Base-by-base conservation (phyloP, 2,888 invertebrate genomes). In the Papilio elwesi region DNA sequence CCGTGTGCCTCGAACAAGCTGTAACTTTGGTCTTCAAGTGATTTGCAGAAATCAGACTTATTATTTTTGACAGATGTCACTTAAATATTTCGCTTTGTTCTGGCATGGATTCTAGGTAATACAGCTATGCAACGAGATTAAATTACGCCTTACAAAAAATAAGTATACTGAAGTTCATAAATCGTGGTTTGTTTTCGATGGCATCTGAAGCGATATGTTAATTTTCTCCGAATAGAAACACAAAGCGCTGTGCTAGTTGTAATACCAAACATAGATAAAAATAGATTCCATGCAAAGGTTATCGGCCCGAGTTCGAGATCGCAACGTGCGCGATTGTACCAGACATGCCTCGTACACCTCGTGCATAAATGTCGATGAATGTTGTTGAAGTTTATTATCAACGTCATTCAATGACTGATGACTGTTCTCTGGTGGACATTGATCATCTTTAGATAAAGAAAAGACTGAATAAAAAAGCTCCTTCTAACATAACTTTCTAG, bases 281-380 rank as follows among this genome's bases (percentile, higher is more conserved):
- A 63, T 70, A 70, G 52, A 70, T 52, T 16, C 9, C 52, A 43
- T 26, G 70, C 62, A 63, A 70, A 70, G 70, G 70, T 70, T 52
- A 70, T 63, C 70, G 63, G n/a, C 70, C 70, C 26, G n/a, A 15
- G 52, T n/a, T 53, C 52, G 62, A 63, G 16, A 38, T n/a, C n/a
- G 53, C 43, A 62, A 57, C 43, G 53, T 38, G 43, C 59, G 59
- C 43, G 59, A 62, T 43, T 57, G 36, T 59, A 15, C 59, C 59
- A 62, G 59, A 62, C 59, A 62, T n/a, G n/a, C 38, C 53, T 16
- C 53, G 59, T 62, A 62, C 43, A 43, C 59, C 59, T 4, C 43
- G 15, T 62, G 59, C 59, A 59, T 43, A 43, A 43, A 43, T 43
- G 8, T 43, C 0, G 13, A 59, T 9, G 6, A 36, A 57, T 6